Evolutionary conservation across 2,888 invertebrate species (phyloP).

Genomic region (Ornithoptera alexandrae): DNA sequence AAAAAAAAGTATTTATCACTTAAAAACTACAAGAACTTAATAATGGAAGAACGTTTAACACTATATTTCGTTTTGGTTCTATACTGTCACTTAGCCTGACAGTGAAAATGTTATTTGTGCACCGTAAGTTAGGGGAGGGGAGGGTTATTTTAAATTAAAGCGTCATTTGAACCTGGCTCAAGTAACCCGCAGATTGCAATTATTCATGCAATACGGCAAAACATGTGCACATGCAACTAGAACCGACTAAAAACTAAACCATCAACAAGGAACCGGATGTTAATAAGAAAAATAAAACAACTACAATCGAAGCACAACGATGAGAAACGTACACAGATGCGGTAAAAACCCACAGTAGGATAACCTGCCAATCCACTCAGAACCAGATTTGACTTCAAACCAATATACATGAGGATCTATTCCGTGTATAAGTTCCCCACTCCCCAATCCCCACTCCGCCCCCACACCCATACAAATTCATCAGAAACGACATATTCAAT

Average conservation of each 20-base stretch:
- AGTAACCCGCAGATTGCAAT: slow-evolving; percentile 23
- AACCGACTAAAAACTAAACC: slow-evolving; percentile 28
- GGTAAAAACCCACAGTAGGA: not conserved
- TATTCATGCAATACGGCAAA: slow-evolving; percentile 8
- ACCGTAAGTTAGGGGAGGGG: slow-evolving; percentile 33
- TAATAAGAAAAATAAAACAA: slow-evolving; percentile 14
- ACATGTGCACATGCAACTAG: slow-evolving; percentile 20
- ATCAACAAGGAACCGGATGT: slow-evolving; percentile 32
- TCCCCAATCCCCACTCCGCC: slow-evolving; percentile 29
- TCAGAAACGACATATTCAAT: slow-evolving; percentile 53
- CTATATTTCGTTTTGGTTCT: slow-evolving; percentile 58
- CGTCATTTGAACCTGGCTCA: slow-evolving; percentile 28
- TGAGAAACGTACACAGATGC: not conserved
- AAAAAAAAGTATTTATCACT: slow-evolving; percentile 48
- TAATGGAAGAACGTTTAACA: slow-evolving; percentile 57
- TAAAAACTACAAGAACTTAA: slow-evolving; percentile 58
- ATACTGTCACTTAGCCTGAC: slow-evolving; percentile 38
- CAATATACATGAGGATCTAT: slow-evolving; percentile 33
- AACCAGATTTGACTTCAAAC: slow-evolving; percentile 39
- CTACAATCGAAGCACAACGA: not conserved
- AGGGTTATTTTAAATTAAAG: slow-evolving; percentile 30
- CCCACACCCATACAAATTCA: slow-evolving; percentile 51
- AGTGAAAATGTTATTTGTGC: slow-evolving; percentile 54
- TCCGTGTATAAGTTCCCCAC: slow-evolving; percentile 31
- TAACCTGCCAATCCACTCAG: slow-evolving; percentile 31